These are phyloP conservation scores for Rhinogobius similis DNA, from an alignment of 2,113 vertebrate genomes.

Conservation along the genomic window DNA sequence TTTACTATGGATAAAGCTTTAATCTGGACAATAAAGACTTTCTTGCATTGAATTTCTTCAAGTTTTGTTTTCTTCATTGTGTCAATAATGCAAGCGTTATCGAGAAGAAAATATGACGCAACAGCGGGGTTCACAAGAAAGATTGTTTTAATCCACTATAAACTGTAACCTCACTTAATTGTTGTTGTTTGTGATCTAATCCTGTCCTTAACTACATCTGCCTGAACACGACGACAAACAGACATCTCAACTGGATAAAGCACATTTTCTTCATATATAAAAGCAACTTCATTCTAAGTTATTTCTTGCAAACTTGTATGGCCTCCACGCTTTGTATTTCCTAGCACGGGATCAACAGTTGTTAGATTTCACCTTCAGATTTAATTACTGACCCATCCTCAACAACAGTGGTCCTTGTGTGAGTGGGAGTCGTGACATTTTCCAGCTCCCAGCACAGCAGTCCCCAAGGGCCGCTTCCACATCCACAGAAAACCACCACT, in stretches of 20 bases:
- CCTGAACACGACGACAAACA: neutral
- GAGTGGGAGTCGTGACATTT: slow-evolving; percentile 68
- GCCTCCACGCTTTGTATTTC: neutral
- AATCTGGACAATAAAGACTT: too few species aligned
- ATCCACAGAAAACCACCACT: slow-evolving; percentile 53
- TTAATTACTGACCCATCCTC: slow-evolving; percentile 50
- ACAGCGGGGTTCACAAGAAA: neutral
- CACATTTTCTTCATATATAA: neutral
- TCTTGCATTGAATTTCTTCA: too few species aligned
- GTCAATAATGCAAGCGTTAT: too few species aligned
- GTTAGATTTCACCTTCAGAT: slow-evolving; percentile 21
- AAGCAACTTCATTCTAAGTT: neutral
- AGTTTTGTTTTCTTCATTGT: too few species aligned
- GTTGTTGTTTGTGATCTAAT: neutral
- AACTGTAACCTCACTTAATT: neutral
- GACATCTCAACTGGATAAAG: neutral
- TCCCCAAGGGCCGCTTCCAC: slow-evolving; percentile 30
- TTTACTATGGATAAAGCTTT: too few species aligned
- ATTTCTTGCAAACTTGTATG: neutral
- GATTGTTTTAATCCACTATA: neutral
- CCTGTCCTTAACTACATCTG: neutral
- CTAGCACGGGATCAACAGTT: slow-evolving; percentile 27
- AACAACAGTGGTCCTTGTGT: slow-evolving; percentile 28
- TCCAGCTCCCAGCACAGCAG: slow-evolving; percentile 47
- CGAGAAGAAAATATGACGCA: too few species aligned